A percentile compares a stretch with the other conserved stretches of the same genome.
phyloP scores from a whole-genome alignment of 2,797 vertebrate species.

The Channallabes apus region DNA sequence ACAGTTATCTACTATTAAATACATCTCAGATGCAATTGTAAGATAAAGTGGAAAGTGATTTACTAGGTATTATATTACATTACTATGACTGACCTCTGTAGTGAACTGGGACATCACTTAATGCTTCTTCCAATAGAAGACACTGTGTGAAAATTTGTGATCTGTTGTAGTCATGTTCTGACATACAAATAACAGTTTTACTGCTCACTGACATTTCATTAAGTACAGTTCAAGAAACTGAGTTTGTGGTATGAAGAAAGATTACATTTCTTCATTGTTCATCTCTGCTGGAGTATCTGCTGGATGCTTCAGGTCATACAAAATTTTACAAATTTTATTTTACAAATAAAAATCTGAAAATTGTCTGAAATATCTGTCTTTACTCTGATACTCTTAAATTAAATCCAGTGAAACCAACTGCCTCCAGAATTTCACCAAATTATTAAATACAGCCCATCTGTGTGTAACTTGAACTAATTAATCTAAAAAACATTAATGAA shows the following conservation, averaged over 20 bases:
- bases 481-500: no score
- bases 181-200: constrained; percentile 39
- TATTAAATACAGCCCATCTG: no score
- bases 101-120: not conserved
- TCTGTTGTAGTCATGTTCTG: not conserved
- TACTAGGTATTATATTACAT: constrained; percentile 17
- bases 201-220: constrained; percentile 47
- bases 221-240: constrained; percentile 31
- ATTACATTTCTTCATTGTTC: not conserved
- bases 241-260: constrained; percentile 46
- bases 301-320: constrained; percentile 21
- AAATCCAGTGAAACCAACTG: no score
- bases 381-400: no score
- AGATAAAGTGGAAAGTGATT: constrained; percentile 26
- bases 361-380: no score
- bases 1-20: constrained; percentile 27
- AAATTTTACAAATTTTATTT: no score
- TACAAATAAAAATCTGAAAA: no score
- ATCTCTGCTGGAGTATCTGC: constrained; percentile 10
- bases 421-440: no score
- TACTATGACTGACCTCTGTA: constrained; percentile 31
- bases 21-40: constrained; percentile 29
- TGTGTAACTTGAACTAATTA: no score
- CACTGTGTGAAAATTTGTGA: not conserved
- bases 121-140: not conserved